A percentile compares a stretch with the other conserved stretches of the same genome.
Evolutionary conservation across 2,797 vertebrate genomes (phyloP).

Genomic region (Enoplosus armatus): DNA sequence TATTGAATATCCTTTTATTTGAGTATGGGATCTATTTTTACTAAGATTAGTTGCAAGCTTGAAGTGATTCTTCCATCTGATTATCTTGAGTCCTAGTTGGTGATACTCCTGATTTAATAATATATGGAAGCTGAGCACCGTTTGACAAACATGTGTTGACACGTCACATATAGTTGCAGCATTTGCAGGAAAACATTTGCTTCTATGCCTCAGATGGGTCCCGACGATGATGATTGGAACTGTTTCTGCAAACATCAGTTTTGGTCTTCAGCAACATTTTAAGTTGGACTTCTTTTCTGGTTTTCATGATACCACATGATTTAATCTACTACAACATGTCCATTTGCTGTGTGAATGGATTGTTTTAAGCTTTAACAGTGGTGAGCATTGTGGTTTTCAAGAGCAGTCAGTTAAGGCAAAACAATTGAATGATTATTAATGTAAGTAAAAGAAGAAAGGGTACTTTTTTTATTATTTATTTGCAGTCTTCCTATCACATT

Average conservation of each 20-base stretch:
- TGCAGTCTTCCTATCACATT: background rate
- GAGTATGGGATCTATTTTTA: background rate
- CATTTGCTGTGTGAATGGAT: background rate
- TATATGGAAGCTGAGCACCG: background rate
- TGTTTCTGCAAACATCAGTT: constrained; percentile 11
- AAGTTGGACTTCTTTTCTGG: background rate
- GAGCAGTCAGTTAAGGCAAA: background rate
- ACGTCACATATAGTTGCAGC: background rate
- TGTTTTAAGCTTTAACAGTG: background rate
- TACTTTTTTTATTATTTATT: background rate
- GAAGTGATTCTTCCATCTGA: background rate
- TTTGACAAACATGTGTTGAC: constrained; percentile 44
- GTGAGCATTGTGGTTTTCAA: background rate
- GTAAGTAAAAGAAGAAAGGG: constrained; percentile 1
- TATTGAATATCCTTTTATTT: background rate
- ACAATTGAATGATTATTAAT: background rate
- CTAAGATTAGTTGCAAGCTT: background rate
- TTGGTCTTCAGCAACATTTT: background rate
- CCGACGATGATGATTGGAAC: background rate
- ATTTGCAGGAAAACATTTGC: constrained; percentile 48
- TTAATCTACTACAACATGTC: background rate
- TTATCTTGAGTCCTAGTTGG: background rate
- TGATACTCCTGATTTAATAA: constrained; percentile 12
- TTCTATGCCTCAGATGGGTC: constrained; percentile 24
- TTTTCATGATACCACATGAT: background rate